Conservation (phyloP, 2,113 vertebrate species). For the Hyaena hyaena region DNA sequence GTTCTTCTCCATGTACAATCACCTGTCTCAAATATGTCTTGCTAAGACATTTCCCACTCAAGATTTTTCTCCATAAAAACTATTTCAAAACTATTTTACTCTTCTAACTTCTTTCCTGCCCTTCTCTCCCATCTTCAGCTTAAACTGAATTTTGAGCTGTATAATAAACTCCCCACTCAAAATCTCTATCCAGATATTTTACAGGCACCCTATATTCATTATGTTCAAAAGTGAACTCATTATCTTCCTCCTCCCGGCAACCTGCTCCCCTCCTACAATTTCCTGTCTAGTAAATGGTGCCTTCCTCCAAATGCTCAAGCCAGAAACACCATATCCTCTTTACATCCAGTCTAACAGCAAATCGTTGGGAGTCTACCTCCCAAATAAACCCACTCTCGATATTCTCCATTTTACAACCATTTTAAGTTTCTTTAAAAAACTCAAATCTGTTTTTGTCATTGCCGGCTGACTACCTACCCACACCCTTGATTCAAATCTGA, state of each 20-base stretch:
- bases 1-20: background rate
- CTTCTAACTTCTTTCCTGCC: background rate
- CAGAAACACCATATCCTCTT: background rate
- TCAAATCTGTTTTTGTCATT: background rate
- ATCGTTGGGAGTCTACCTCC: background rate
- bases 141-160: background rate
- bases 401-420: background rate
- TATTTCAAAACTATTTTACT: background rate
- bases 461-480: too few relatives aligned
- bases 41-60: background rate
- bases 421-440: background rate
- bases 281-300: background rate
- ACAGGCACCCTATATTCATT: background rate
- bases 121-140: background rate
- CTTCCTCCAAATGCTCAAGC: background rate
- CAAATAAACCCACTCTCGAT: background rate
- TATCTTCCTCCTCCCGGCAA: background rate
- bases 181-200: background rate
- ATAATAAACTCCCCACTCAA: background rate
- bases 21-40: conserved; percentile 1
- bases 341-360: background rate
- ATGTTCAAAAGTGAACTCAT: background rate
- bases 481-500: background rate
- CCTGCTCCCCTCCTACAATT: background rate
- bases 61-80: background rate